These are phyloP conservation scores for Microctonus aethiopoides DNA, from an alignment of 2,888 invertebrate genomes.

Conservation along the genomic window DNA sequence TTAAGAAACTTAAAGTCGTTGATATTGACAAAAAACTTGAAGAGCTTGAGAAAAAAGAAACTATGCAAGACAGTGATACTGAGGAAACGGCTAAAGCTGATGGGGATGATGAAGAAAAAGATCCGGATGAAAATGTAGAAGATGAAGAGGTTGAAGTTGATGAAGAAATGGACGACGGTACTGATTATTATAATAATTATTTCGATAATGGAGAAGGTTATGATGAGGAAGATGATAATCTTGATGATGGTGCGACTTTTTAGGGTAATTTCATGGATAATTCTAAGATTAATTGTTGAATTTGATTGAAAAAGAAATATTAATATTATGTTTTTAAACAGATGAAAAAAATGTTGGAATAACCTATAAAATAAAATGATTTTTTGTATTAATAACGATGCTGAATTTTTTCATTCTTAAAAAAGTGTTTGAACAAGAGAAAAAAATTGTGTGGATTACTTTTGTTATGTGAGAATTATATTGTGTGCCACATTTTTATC, in stretches of 20 bases:
- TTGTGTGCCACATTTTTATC: background rate
- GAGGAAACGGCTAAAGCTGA: slow-evolving; percentile 69
- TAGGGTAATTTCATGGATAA: too few species aligned
- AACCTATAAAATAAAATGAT: too few species aligned
- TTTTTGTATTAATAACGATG: too few species aligned
- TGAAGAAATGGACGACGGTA: slow-evolving; percentile 89
- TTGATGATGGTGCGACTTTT: slow-evolving; percentile 87
- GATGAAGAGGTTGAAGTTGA: slow-evolving; percentile 77
- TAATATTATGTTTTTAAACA: too few species aligned
- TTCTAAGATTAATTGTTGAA: too few species aligned
- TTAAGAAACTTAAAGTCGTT: slow-evolving; percentile 51
- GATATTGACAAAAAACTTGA: slow-evolving; percentile 69
- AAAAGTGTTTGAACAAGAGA: background rate
- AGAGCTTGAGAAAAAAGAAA: slow-evolving; percentile 76
- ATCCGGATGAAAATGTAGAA: slow-evolving; percentile 70
- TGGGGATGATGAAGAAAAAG: slow-evolving; percentile 70
- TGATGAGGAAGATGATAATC: slow-evolving; percentile 87
- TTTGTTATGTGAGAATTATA: slow-evolving; percentile 19
- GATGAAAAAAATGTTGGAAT: too few species aligned
- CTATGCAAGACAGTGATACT: slow-evolving; percentile 57
- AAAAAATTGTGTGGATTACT: slow-evolving; percentile 16
- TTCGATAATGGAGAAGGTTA: slow-evolving; percentile 90
- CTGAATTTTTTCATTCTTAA: too few species aligned
- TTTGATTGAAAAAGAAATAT: too few species aligned
- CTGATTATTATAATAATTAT: slow-evolving; percentile 87